Evolutionary conservation across 2,797 vertebrate species (phyloP), one percentile per base, ranked within the genome.

Genomic region (Eremophila alpestris): DNA sequence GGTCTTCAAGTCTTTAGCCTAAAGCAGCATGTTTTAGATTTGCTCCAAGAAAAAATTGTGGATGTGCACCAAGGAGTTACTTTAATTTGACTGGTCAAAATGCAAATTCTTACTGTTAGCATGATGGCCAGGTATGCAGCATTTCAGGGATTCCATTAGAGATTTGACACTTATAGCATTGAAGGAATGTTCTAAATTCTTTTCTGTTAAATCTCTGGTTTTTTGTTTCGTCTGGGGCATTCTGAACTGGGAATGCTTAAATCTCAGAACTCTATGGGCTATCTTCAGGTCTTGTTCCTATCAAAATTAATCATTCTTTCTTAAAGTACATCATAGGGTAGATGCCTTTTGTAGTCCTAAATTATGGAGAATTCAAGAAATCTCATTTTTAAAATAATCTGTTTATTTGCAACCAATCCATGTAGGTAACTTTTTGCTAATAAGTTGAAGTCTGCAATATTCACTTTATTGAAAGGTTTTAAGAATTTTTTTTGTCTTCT

Each of bases 361-460:
- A 60, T 43, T 6, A 45, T 9, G 13, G 55, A 23, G 20, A 70
- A 41, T 27, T 67, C 20, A 15, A 74, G 23, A 58, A 32, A 29
- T 43, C 41, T 49, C 0, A 5, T 23, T 64, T 81, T 70, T 13
- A 0, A 43, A 55, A 16, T 6, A 3, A 26, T 36, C 62, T 64
- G 1, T 67, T 78, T 55, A 2, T 68, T 80, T 90, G 8, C 27
- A 68, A 64, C 9, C 6, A 55, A 10, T 5, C 5, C 1, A 1
- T 7, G 1, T 29, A 64, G 12, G 3, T 49, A 60, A n/a, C 11
- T 5, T 84, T 34, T 55, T 83, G 4, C 24, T 60, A 22, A 36
- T 14, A 41, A 64, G 5, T 52, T 54, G n/a, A 17, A 18, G 2
- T 67, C 29, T 70, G 7, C 11, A 38, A 13, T 48, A 38, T 20